Base-by-base conservation (phyloP, 1,140 invertebrate genomes). In the Drosophila subobscura region DNA sequence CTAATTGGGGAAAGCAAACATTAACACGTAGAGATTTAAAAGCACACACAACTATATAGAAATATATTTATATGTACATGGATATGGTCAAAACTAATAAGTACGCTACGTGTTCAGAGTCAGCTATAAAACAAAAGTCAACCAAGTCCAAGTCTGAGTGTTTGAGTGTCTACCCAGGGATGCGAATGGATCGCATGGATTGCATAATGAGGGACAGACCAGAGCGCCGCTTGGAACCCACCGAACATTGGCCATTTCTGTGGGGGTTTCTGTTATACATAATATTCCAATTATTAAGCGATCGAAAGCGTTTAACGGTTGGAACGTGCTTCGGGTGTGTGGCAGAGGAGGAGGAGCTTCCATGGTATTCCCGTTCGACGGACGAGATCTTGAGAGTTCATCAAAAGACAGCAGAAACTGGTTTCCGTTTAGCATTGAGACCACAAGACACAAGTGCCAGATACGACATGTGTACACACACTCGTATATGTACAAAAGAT, bases 361-460 rank as follows among this genome's bases (percentile, higher is more conserved):
- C 61, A 60, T 50, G 78, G 72, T 81, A 81, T 84, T 83, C 75
- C 79, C 79, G 25, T 46, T 40, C 14, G 29, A n/a, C 41, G 61
- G 66, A 33, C n/a, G n/a, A 45, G n/a, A 45, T 45, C 51, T 70
- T 67, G 44, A 42, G 57, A 58, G 46, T 33, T 33, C 22, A 50
- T 20, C 25, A 55, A 54, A 33, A 47, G 33, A 45, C 47, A 45
- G 16, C 73, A 83, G 22, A 77, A 83, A 83, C 79, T 79, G 74
- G 79, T 78, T 83, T 74, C 23, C 46, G 40, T 20, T 83, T 83
- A 76, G 45, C 79, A 81, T 83, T 81, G 79, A 78, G 56, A 37
- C 40, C 60, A 29, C 44, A 25, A 10, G 33, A 37, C 10, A 12
- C 49, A 54, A 72, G 54, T 66, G 61, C 68, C 68, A 61, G 65